A percentile compares a stretch with the other conserved stretches of the same genome.
These are phyloP conservation scores for Barypeithes pellucidus DNA, from an alignment of 2,888 invertebrate species.

Conservation along the genomic window DNA sequence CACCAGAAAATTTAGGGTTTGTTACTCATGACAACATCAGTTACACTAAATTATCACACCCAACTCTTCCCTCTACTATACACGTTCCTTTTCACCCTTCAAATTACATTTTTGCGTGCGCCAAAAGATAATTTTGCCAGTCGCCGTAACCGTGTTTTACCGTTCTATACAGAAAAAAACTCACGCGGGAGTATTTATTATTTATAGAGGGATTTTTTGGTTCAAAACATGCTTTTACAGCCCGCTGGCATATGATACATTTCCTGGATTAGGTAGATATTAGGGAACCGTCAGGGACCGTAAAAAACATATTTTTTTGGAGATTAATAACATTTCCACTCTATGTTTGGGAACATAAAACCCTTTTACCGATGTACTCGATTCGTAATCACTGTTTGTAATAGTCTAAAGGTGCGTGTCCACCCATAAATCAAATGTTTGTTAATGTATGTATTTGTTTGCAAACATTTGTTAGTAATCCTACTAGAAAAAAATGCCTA, in stretches of 20 bases:
- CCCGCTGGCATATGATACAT: constrained; percentile 5
- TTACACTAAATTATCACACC: neutral
- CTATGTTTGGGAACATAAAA: neutral
- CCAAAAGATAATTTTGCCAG: constrained; percentile 9
- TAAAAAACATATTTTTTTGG: neutral
- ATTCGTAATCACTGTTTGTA: neutral
- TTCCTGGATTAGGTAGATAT: constrained; percentile 1
- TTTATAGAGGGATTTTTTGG: constrained; percentile 6
- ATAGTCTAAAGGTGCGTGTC: too few species aligned
- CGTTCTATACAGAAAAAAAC: neutral
- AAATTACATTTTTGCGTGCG: constrained; percentile 14
- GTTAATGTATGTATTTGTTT: too few species aligned
- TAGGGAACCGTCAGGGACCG: neutral
- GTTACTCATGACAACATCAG: too few species aligned
- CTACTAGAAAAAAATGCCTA: too few species aligned
- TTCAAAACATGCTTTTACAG: constrained; percentile 3
- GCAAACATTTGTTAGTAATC: too few species aligned
- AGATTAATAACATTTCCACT: neutral
- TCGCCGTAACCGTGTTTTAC: constrained; percentile 8
- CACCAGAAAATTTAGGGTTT: too few species aligned
- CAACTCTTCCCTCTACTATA: neutral
- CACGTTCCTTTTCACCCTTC: neutral
- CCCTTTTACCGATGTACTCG: neutral
- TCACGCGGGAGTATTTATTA: neutral
- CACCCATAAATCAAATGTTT: too few species aligned